Evolutionary conservation across 1,140 invertebrate genomes (phyloP).

Genomic region (Drosophila burlai): DNA sequence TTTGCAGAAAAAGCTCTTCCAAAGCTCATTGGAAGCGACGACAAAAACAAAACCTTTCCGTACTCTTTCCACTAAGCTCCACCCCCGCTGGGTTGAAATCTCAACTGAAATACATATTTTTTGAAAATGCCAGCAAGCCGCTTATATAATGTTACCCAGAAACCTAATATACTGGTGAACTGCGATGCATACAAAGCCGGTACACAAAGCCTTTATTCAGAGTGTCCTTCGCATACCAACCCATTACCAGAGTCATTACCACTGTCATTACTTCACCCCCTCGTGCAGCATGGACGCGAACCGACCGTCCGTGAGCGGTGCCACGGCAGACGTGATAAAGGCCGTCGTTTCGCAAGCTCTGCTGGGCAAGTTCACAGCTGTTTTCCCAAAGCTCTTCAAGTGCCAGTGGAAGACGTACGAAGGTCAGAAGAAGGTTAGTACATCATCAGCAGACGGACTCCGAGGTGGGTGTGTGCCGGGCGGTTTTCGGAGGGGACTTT

Average conservation of each 20-base stretch:
- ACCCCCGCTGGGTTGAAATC: not conserved
- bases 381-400: conserved; percentile 77
- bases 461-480: conserved; percentile 69
- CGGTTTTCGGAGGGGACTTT: not conserved
- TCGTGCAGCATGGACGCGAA: conserved; percentile 53
- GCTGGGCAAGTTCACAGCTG: conserved; percentile 74
- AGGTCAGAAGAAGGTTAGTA: conserved; percentile 82
- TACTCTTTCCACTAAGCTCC: not conserved
- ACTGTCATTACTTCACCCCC: not conserved
- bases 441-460: conserved; percentile 64
- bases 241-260: not conserved
- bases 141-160: conserved; percentile 10
- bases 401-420: conserved; percentile 78
- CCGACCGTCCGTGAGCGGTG: conserved; percentile 30
- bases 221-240: not conserved
- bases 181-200: not conserved
- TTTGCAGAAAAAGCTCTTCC: not conserved
- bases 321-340: conserved; percentile 49
- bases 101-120: conserved; percentile 8
- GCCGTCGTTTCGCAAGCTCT: conserved; percentile 57
- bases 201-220: not conserved
- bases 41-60: not conserved
- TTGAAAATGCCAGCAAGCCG: conserved; percentile 21
- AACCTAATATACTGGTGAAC: not conserved
- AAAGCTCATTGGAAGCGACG: conserved; percentile 6